Conservation (phyloP, 2,797 vertebrate species). For the Cirrhinus mrigala region DNA sequence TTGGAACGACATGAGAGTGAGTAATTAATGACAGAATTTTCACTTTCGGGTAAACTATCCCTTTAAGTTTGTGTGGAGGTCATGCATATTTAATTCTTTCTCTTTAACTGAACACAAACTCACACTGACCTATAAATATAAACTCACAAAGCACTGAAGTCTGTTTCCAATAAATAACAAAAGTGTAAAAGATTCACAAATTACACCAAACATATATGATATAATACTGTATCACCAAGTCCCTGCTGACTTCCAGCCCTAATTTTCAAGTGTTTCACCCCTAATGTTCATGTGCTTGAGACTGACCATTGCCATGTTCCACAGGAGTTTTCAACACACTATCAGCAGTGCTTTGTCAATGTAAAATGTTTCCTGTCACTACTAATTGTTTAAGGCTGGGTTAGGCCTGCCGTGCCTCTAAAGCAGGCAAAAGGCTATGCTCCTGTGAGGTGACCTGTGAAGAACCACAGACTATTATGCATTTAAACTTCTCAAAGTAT, state of each 20-base stretch:
- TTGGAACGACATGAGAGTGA: too few relatives aligned
- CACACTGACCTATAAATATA: not conserved
- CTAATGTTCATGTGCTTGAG: not conserved
- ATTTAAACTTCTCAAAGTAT: slow-evolving; percentile 59
- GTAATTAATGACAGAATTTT: too few relatives aligned
- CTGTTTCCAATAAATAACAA: not conserved
- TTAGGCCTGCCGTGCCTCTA: slow-evolving; percentile 39
- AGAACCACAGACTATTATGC: slow-evolving; percentile 58
- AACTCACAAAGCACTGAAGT: not conserved
- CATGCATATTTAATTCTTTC: not conserved
- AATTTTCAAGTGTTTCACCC: not conserved
- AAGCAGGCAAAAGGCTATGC: slow-evolving; percentile 37
- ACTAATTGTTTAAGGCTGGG: slow-evolving; percentile 53
- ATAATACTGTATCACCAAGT: not conserved
- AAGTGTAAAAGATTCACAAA: not conserved
- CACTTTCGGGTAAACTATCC: too few relatives aligned
- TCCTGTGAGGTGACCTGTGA: slow-evolving; percentile 60
- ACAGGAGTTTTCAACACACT: slow-evolving; percentile 11
- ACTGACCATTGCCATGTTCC: not conserved
- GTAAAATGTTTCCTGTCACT: slow-evolving; percentile 49
- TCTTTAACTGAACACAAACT: not conserved
- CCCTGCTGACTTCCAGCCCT: not conserved
- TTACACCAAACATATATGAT: not conserved
- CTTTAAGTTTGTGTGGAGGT: not conserved
- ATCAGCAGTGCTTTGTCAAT: slow-evolving; percentile 45